Percentiles rank a stretch among this genome's conserved stretches.
Conservation (phyloP, 2,888 invertebrate genomes). For the Agapetus fuscipes region DNA sequence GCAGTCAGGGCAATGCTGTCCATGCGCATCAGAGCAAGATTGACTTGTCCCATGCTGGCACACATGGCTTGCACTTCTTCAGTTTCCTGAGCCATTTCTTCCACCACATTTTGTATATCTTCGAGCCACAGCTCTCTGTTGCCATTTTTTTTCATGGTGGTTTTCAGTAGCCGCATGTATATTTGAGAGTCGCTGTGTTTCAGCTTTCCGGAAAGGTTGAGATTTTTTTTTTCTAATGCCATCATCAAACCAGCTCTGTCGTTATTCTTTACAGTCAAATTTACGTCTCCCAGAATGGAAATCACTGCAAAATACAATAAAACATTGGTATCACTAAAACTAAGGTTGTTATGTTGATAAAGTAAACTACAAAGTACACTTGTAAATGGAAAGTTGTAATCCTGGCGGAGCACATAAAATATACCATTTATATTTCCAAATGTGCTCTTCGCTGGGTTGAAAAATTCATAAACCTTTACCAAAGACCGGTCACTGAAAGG, state of each 20-base stretch:
- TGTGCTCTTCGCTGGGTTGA: too few species aligned
- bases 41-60: constrained; percentile 37
- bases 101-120: constrained; percentile 42
- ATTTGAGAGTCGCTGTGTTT: constrained; percentile 42
- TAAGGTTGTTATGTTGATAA: too few species aligned
- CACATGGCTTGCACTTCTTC: constrained; percentile 39
- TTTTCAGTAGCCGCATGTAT: constrained; percentile 44
- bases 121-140: constrained; percentile 51
- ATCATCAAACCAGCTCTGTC: constrained; percentile 39
- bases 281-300: constrained; percentile 46
- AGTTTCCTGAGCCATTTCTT: constrained; percentile 41
- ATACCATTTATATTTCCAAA: too few species aligned
- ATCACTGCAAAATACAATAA: constrained; percentile 44
- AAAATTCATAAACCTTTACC: too few species aligned
- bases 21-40: constrained; percentile 36
- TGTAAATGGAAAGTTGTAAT: too few species aligned
- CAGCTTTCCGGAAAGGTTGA: constrained; percentile 35
- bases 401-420: too few species aligned
- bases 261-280: constrained; percentile 47
- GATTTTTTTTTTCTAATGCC: constrained; percentile 38
- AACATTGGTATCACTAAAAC: too few species aligned
- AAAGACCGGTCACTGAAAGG: too few species aligned
- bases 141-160: constrained; percentile 40
- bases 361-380: too few species aligned
- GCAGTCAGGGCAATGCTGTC: constrained; percentile 26